Evolutionary conservation across 2,888 invertebrate genomes (phyloP).

Genomic region (Quadriops clusia): DNA sequence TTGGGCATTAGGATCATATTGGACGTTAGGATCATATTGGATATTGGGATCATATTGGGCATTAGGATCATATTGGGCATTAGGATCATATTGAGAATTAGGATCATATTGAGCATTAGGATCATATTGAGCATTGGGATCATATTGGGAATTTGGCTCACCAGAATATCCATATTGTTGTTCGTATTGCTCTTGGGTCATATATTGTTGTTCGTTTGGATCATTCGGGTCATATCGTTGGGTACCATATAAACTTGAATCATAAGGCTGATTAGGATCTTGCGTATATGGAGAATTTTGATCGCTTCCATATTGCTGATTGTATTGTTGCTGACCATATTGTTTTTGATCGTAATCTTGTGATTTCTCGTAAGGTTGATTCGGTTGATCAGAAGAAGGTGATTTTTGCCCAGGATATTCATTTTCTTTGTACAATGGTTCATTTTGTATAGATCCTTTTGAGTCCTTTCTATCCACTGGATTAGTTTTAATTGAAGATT

Average conservation of each 20-base stretch:
- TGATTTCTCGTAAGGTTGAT: slow-evolving; percentile 13
- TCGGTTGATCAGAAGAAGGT: slow-evolving; percentile 7
- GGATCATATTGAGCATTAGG: no score
- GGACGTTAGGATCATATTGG: not conserved
- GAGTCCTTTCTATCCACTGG: no score
- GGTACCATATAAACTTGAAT: no score
- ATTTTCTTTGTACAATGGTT: no score
- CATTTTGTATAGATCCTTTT: no score
- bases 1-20: not conserved
- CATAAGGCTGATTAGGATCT: slow-evolving; percentile 14
- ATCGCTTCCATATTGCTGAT: slow-evolving; percentile 14
- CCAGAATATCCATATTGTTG: slow-evolving; percentile 20
- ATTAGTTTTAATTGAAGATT: slow-evolving; percentile 2
- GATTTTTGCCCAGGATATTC: no score
- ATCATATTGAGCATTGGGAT: slow-evolving; percentile 13
- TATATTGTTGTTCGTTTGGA: slow-evolving; percentile 13
- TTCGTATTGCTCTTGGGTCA: slow-evolving; percentile 20
- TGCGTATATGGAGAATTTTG: slow-evolving; percentile 8
- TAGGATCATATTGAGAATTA: slow-evolving; percentile 7
- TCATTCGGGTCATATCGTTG: no score
- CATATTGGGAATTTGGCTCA: slow-evolving; percentile 15
- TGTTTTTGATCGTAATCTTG: slow-evolving; percentile 16
- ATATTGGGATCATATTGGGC: slow-evolving; percentile 18
- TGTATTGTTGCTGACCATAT: slow-evolving; percentile 13
- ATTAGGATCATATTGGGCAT: slow-evolving; percentile 12